Conservation (phyloP, 2,797 vertebrate species). For the Nannoperca obscura region DNA sequence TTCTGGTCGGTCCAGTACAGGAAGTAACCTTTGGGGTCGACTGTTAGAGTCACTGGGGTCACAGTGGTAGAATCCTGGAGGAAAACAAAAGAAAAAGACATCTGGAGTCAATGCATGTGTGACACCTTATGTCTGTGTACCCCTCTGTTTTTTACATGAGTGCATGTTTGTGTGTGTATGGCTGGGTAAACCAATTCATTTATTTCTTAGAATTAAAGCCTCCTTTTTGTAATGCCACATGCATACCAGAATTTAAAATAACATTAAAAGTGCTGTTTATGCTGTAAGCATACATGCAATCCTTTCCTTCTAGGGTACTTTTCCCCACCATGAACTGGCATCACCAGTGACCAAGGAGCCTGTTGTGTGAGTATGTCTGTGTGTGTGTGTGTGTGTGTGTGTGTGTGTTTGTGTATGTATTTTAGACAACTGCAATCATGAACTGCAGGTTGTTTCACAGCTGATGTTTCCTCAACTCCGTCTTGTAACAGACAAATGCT, state of each 20-base stretch:
- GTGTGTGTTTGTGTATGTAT: slow-evolving; percentile 6
- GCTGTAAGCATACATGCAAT: slow-evolving; percentile 32
- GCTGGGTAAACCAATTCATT: slow-evolving; percentile 35
- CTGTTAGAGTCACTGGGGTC: slow-evolving; percentile 85
- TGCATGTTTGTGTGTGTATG: slow-evolving; percentile 6
- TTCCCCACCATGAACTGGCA: slow-evolving; percentile 43
- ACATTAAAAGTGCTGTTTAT: slow-evolving; percentile 55
- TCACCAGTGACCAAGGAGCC: slow-evolving; percentile 48
- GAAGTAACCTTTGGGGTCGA: slow-evolving; percentile 87
- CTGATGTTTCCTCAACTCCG: slow-evolving; percentile 60
- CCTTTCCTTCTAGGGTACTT: slow-evolving; percentile 62
- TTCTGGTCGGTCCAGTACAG: slow-evolving; percentile 89
- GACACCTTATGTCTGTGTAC: slow-evolving; percentile 7
- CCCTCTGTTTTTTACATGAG: slow-evolving; percentile 6
- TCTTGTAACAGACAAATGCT: slow-evolving; percentile 64
- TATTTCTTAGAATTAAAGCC: slow-evolving; percentile 42
- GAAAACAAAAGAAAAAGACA: slow-evolving; percentile 46
- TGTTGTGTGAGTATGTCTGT: neutral
- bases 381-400: neutral
- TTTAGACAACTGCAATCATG: slow-evolving; percentile 23
- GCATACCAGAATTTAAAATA: slow-evolving; percentile 49
- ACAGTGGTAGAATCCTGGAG: slow-evolving; percentile 84
- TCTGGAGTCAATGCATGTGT: slow-evolving; percentile 41
- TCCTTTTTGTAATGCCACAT: slow-evolving; percentile 18
- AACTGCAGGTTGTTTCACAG: slow-evolving; percentile 55